phyloP scores from a whole-genome alignment of 2,797 vertebrate genomes.

The Furcifer pardalis region DNA sequence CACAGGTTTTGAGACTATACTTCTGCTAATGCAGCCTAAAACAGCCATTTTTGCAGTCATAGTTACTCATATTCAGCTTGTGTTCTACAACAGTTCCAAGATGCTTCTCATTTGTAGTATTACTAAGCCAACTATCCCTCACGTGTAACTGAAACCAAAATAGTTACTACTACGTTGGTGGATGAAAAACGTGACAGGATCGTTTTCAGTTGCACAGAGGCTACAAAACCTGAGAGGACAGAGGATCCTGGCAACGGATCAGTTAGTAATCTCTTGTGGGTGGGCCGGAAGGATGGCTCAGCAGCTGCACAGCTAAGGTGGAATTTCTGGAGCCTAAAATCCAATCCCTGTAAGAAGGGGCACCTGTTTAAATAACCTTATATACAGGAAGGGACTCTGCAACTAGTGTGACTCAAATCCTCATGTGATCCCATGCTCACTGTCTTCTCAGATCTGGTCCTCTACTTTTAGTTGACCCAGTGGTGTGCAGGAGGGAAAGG shows the following conservation, averaged over 20 bases:
- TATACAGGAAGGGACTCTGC: background rate
- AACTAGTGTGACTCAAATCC: background rate
- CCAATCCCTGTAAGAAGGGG: background rate
- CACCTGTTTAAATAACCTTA: background rate
- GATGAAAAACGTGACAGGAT: background rate
- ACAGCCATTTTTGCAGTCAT: no score
- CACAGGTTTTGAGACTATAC: no score
- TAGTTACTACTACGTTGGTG: background rate
- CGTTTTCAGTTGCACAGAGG: background rate
- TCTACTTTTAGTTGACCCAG: background rate
- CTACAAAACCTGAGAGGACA: background rate
- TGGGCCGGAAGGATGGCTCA: background rate
- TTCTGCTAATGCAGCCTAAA: no score
- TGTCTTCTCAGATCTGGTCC: background rate
- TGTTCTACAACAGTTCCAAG: no score
- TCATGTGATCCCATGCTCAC: background rate
- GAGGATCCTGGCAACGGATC: background rate
- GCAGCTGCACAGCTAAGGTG: no score
- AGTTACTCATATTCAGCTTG: no score
- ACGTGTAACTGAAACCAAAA: background rate
- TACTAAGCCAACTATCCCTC: no score
- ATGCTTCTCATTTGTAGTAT: no score
- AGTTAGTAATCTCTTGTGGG: background rate
- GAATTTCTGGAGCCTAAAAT: background rate
- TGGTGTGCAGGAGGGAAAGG: background rate